These are phyloP conservation scores for Stenotaenia linearis DNA, from an alignment of 2,888 invertebrate genomes.

Conservation along the genomic window DNA sequence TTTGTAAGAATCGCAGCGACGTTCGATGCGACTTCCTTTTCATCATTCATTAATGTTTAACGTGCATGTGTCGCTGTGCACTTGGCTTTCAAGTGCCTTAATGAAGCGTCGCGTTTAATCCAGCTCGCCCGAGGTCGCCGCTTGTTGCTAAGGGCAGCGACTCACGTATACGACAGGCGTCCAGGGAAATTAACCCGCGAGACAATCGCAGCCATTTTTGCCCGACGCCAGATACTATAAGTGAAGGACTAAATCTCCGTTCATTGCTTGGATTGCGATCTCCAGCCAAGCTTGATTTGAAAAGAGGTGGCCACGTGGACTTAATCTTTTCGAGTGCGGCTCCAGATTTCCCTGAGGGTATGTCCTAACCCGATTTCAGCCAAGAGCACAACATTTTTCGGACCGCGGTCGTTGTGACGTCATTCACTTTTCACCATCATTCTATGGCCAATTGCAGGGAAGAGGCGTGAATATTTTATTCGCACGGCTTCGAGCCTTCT, in stretches of 20 bases:
- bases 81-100: conserved; percentile 2
- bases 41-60: conserved; percentile 14
- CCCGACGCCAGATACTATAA: neutral
- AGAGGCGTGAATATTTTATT: conserved; percentile 11
- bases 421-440: neutral
- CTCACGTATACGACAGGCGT: neutral
- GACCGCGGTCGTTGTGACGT: neutral
- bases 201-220: conserved; percentile 2
- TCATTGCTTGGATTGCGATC: neutral
- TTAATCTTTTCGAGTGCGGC: conserved; percentile 11
- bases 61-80: conserved; percentile 6
- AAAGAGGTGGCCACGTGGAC: conserved; percentile 15
- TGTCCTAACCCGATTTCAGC: neutral
- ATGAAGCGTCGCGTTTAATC: conserved; percentile 19
- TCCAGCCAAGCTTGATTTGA: neutral
- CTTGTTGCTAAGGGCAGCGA: neutral
- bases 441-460: neutral
- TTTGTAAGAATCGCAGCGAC: neutral
- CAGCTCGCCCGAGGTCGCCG: neutral
- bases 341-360: conserved; percentile 1
- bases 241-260: conserved; percentile 15
- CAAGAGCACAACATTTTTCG: neutral
- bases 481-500: neutral
- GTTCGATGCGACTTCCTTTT: conserved; percentile 1
- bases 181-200: conserved; percentile 7